A percentile compares a stretch with the other conserved stretches of the same genome.
phyloP scores from a whole-genome alignment of 2,888 invertebrate genomes.

The Perithous albicinctus region DNA sequence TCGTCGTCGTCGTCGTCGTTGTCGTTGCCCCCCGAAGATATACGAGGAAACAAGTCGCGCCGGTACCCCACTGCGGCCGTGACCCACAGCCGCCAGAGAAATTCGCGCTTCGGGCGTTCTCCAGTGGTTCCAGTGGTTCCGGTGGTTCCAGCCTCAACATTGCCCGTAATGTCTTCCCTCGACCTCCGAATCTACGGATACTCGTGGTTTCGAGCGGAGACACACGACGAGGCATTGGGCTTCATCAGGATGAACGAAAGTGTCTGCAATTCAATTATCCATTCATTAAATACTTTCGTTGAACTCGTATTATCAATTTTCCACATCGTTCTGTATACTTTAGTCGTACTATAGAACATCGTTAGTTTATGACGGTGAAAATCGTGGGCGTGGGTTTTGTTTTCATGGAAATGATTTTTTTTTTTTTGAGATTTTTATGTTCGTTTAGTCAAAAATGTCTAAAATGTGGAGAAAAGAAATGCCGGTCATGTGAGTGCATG shows the following conservation, averaged over 20 bases:
- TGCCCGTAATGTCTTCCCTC: background rate
- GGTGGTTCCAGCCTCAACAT: background rate
- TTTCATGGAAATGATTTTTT: background rate
- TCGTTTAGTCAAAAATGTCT: too few relatives aligned
- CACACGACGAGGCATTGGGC: too few relatives aligned
- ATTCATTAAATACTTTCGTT: slow-evolving; percentile 3
- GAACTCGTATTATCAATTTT: background rate
- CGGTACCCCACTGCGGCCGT: slow-evolving; percentile 72
- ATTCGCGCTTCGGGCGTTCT: slow-evolving; percentile 76
- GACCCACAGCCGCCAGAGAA: slow-evolving; percentile 79
- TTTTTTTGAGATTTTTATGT: background rate
- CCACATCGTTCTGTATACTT: background rate
- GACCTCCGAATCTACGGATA: background rate
- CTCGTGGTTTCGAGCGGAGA: background rate
- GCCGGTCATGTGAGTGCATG: too few relatives aligned
- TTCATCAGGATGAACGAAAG: slow-evolving; percentile 10
- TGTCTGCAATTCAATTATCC: background rate
- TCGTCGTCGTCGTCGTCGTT: slow-evolving; percentile 12
- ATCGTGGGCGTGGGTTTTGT: background rate
- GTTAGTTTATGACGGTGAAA: background rate
- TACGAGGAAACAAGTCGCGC: slow-evolving; percentile 65
- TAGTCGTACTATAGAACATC: background rate
- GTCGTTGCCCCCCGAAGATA: slow-evolving; percentile 13
- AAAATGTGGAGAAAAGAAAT: too few relatives aligned
- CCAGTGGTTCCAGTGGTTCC: background rate